Conservation (phyloP, 37 sponge, comb jelly and placozoan genomes). For the Beroe forskalii region DNA sequence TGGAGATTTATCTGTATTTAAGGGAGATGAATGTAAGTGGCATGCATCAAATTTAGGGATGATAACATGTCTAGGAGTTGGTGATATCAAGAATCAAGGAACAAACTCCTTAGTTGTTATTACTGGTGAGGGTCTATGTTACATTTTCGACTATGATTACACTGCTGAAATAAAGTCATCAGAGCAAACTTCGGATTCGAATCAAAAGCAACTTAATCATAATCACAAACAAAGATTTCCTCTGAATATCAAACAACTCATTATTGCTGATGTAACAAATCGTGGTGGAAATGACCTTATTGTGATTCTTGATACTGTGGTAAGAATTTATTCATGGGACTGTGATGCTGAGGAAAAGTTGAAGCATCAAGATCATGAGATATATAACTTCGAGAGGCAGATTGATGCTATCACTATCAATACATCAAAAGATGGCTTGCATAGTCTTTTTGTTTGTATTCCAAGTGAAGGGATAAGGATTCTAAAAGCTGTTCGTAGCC, state of each 20-base stretch:
- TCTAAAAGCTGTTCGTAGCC: background rate
- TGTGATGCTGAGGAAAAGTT: conserved; percentile 34
- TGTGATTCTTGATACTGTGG: conserved; percentile 43
- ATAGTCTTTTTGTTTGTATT: conserved; percentile 46
- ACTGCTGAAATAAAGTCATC: background rate
- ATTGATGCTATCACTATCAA: conserved; percentile 52
- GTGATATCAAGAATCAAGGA: conserved; percentile 48
- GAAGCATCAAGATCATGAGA: conserved; percentile 21
- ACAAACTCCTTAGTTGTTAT: conserved; percentile 44
- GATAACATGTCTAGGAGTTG: conserved; percentile 52
- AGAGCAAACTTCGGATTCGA: background rate
- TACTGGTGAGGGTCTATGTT: conserved; percentile 60
- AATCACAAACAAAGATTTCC: conserved; percentile 47
- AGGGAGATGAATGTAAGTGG: background rate
- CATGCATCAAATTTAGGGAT: conserved; percentile 5
- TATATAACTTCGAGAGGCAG: conserved; percentile 30
- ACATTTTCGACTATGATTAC: conserved; percentile 55
- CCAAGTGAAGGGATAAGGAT: conserved; percentile 41
- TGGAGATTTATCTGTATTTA: conserved; percentile 40
- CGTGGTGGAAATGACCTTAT: conserved; percentile 42
- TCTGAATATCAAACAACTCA: conserved; percentile 8
- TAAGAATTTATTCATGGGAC: conserved; percentile 43
- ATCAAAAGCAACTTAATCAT: conserved; percentile 7
- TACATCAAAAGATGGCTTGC: conserved; percentile 22
- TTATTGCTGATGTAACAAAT: conserved; percentile 58